Evolutionary conservation across 2,797 vertebrate genomes (phyloP), one percentile per base, ranked within the genome.

Genomic region (Pogoniulus pusillus): DNA sequence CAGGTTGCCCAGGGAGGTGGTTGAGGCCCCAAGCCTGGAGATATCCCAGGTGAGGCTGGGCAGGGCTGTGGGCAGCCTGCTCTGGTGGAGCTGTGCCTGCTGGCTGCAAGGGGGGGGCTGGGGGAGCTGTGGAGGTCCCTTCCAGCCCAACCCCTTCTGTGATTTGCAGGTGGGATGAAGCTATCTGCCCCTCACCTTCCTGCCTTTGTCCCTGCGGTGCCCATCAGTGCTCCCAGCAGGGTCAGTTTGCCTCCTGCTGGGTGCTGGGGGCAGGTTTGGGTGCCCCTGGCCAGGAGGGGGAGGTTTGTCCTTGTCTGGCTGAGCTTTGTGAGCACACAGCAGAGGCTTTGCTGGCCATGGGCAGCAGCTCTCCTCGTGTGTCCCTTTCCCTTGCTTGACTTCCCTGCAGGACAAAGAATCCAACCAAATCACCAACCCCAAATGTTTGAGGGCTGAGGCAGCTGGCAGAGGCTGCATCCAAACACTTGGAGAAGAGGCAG

Each of bases 381-480:
- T 90, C 87, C 20, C 78, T 88, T 79, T 71, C 45, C 54, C 26
- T 12, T 70, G 37, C 45, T 90, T 81, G 5, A 68, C 88, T 83
- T 62, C 10, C 3, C 59, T 47, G 57, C 66, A 87, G 74, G 35
- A 63, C 20, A 47, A 78, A 89, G 69, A 91, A 91, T 45, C n/a
- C 85, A 87, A 91, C 90, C 68, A 63, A 89, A 79, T 16, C 60
- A 63, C 60, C 79, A 82, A 63, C 75, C 72, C 84, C 72, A 77
- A 74, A 80, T 93, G 73, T 73, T 91, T 87, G 82, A 84, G 37
- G 30, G 9, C 83, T 51, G 78, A 84, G 84, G 86, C 79, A 73
- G 75, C 71, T 78, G 32, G 51, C 57, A 19, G 12, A 8, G 54
- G 55, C 47, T 20, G 37, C 64, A 57, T 60, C 47, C 89, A 89